A percentile compares a stretch with the other conserved stretches of the same genome.
Conservation (phyloP, 2,113 vertebrate genomes). For the Orientallactaga bullata region DNA sequence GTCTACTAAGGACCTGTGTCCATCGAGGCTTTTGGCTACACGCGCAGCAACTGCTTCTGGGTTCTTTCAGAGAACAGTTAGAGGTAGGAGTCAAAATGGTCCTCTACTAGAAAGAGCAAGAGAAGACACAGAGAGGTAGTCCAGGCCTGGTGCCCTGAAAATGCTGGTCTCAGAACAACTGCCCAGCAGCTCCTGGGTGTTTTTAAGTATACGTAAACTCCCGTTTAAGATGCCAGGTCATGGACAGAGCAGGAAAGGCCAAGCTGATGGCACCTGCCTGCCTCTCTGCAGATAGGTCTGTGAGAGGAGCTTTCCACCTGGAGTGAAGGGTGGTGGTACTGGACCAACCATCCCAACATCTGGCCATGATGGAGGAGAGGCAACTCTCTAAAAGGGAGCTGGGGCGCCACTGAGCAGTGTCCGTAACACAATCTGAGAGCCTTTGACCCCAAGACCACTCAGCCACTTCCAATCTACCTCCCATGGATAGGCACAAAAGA, state of each 20-base stretch:
- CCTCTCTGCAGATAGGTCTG: not conserved
- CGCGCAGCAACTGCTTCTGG: not conserved
- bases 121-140: not conserved
- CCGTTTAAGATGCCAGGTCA: not conserved
- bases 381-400: not conserved
- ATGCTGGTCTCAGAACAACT: slow-evolving; percentile 3
- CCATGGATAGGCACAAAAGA: not conserved
- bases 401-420: not conserved
- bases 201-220: not conserved
- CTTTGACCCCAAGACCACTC: not conserved
- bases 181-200: not conserved
- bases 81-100: rapidly evolving
- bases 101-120: not conserved
- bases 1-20: not conserved
- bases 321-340: not conserved
- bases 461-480: not conserved
- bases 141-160: not conserved
- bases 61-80: not conserved
- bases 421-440: not conserved
- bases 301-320: not conserved
- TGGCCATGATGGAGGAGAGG: not conserved
- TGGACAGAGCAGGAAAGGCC: not conserved
- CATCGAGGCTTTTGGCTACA: not conserved
- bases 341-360: not conserved
- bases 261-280: not conserved